Conservation (phyloP, 2,888 invertebrate species). For the Tromatobia lineatoria region DNA sequence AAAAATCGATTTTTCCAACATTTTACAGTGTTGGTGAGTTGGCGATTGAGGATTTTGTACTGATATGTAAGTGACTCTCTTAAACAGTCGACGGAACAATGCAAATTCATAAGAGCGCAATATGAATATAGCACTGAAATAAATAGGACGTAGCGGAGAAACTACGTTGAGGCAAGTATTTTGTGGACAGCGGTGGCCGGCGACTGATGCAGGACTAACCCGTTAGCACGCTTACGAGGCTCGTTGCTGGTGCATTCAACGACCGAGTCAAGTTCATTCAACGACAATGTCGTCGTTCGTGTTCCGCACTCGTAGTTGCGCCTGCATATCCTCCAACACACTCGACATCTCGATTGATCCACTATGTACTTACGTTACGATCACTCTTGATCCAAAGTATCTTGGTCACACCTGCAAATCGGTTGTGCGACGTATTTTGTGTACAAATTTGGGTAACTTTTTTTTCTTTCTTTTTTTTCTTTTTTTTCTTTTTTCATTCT, state of each 20-base stretch:
- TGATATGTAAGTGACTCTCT: too few relatives aligned
- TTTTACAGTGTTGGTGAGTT: too few relatives aligned
- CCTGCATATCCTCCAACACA: background rate
- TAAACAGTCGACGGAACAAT: too few relatives aligned
- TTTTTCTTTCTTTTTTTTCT: too few relatives aligned
- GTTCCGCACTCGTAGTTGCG: conserved; percentile 1
- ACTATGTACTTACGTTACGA: background rate
- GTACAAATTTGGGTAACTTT: too few relatives aligned
- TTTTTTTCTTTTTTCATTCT: too few relatives aligned
- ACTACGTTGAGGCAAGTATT: background rate
- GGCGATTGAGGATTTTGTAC: too few relatives aligned
- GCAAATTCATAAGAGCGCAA: too few relatives aligned
- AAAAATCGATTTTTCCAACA: too few relatives aligned
- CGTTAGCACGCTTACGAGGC: conserved; percentile 64
- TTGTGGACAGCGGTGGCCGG: conserved; percentile 19
- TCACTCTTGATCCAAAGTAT: background rate
- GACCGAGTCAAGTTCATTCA: conserved; percentile 75
- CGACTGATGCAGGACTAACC: conserved; percentile 57
- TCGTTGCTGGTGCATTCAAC: conserved; percentile 26
- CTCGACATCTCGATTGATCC: conserved; percentile 9
- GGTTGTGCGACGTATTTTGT: background rate
- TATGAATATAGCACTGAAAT: too few relatives aligned
- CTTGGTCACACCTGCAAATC: background rate
- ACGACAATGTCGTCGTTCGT: conserved; percentile 66
- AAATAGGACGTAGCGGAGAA: too few relatives aligned